These are phyloP conservation scores for Tichodroma muraria DNA, from an alignment of 2,113 vertebrate species.

Conservation along the genomic window DNA sequence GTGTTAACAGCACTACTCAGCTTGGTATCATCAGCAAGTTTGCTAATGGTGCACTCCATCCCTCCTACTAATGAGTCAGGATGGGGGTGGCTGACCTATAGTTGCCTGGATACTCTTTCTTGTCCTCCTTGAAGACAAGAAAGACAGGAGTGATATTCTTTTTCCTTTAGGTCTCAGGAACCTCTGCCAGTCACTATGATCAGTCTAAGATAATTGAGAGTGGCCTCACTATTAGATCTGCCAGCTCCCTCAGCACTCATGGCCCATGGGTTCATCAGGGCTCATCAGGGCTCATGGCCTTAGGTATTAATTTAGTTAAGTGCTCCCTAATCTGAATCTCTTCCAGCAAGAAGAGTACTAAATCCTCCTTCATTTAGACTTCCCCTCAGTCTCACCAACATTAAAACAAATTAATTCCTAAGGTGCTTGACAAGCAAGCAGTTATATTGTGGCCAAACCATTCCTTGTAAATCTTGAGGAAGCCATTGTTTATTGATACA, in stretches of 20 bases:
- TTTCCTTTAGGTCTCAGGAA: not conserved
- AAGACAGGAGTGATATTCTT: not conserved
- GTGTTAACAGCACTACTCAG: not conserved
- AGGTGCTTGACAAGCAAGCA: not conserved
- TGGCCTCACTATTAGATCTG: not conserved
- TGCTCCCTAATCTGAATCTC: not conserved
- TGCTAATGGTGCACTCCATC: not conserved
- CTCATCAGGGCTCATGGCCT: not conserved
- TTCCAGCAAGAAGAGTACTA: not conserved
- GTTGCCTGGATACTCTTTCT: not conserved
- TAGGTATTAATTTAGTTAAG: not conserved
- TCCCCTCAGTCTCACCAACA: rapidly evolving
- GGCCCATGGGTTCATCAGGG: too few relatives aligned
- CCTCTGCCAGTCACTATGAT: not conserved
- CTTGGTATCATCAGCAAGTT: not conserved
- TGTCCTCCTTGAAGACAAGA: not conserved
- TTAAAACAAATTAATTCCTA: not conserved
- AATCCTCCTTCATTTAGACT: not conserved
- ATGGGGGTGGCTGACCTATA: not conserved
- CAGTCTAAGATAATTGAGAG: not conserved
- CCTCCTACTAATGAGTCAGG: not conserved
- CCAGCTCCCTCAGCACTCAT: not conserved
- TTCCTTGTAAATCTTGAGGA: not conserved
- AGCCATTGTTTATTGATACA: not conserved
- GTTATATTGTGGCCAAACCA: not conserved